Evolutionary conservation across 2,888 invertebrate species (phyloP).

Genomic region (Trachelus stipa): DNA sequence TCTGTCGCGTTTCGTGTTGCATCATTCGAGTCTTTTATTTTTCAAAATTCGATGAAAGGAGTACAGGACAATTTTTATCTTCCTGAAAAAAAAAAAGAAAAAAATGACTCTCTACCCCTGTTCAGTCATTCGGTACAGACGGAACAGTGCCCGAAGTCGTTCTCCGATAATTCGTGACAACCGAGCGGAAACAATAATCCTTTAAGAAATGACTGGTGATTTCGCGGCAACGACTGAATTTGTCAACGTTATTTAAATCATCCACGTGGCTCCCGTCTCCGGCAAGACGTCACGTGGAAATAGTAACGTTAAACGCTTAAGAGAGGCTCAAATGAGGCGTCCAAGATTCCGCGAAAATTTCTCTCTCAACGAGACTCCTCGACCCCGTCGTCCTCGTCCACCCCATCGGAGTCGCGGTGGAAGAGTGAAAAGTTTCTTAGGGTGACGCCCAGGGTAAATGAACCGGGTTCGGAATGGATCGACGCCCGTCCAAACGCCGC

Average conservation of each 20-base stretch:
- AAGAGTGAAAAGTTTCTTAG: slow-evolving; percentile 5
- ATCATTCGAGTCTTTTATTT: not conserved
- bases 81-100: not conserved
- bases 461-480: slow-evolving; percentile 38
- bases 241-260: slow-evolving; percentile 40
- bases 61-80: not conserved
- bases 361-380: slow-evolving; percentile 21
- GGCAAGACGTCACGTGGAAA: slow-evolving; percentile 9
- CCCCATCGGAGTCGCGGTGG: slow-evolving; percentile 32
- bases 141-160: not conserved
- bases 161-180: slow-evolving; percentile 17
- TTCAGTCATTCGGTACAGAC: not conserved
- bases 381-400: slow-evolving; percentile 14
- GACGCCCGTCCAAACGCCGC: slow-evolving; percentile 9
- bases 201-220: slow-evolving; percentile 19
- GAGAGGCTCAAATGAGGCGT: slow-evolving; percentile 58
- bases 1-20: not conserved
- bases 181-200: slow-evolving; percentile 34
- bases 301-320: slow-evolving; percentile 25
- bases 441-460: slow-evolving; percentile 45
- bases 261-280: slow-evolving; percentile 21
- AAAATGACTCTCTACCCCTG: not conserved
- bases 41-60: not conserved
- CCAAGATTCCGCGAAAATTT: slow-evolving; percentile 51
- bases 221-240: slow-evolving; percentile 31